Base-by-base conservation (phyloP, 2,888 invertebrate species). In the Leptodirus hochenwartii region DNA sequence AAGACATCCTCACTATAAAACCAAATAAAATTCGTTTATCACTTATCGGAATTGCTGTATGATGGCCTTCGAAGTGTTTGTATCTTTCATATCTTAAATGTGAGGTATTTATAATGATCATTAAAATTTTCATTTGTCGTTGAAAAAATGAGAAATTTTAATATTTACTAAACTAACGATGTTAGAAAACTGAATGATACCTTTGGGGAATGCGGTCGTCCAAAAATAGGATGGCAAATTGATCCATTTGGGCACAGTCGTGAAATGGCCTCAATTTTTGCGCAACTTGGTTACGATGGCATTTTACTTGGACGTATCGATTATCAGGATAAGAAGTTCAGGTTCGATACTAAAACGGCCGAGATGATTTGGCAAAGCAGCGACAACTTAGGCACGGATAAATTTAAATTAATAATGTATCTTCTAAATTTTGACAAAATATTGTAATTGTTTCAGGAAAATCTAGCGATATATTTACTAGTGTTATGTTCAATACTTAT, bases 271-370 rank as follows among this genome's bases (percentile, higher is more conserved):
- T 75, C 76, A 0, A 53, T 80, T 1, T 69, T 81, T 17, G 66
- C 81, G 0, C 73, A 75, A 50, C 74, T 93, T 69, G 90, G 82
- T 37, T 91, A 76, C 46, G 88, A 93, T 47, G 90, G 84, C 0
- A 54, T 87, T 37, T 77, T 90, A 45, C 67, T 91, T 32, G 88
- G 82, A 1, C 66, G 91, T 13, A 64, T 90, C 14, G 90, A 91
- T 53, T 87, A 77, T 51, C 71, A 80, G 47, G 91, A 93, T 47
- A 87, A 84, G 49, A 34, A 34, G 0, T 42, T 56, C 0, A 59
- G 90, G 29, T 48, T 73, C 9, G 33, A 40, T 1, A 56, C 59
- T 0, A 66, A 66, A 43, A 66, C 62, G 1, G 69, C 81, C 52
- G 91, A 93, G 54, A 74, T 84, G 63, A 53, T 93, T 11, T 93